Evolutionary conservation across 2,797 vertebrate genomes (phyloP).

Genomic region (Semotilus atromaculatus): DNA sequence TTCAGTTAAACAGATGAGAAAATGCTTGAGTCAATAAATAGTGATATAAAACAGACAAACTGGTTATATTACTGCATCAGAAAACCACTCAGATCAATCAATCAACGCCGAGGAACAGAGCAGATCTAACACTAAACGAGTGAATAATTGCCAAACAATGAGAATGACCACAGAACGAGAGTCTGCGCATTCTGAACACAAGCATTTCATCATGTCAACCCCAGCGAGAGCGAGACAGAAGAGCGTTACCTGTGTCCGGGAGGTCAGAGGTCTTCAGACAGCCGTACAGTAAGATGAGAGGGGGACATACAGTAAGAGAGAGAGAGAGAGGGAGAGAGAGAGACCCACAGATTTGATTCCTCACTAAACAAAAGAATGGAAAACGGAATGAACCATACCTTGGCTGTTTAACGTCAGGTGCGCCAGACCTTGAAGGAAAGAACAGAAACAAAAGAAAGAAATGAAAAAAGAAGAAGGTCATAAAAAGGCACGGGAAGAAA

Average conservation of each 20-base stretch:
- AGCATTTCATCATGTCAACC: slow-evolving; percentile 63
- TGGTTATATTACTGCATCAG: neutral
- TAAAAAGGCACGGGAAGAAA: slow-evolving; percentile 79
- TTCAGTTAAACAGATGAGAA: neutral
- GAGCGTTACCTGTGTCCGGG: slow-evolving; percentile 79
- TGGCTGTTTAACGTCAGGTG: slow-evolving; percentile 98
- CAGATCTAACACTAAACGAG: neutral
- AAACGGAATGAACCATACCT: slow-evolving; percentile 89
- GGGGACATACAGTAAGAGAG: slow-evolving; percentile 45
- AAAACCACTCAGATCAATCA: neutral
- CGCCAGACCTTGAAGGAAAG: slow-evolving; percentile 93
- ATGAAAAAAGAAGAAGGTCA: slow-evolving; percentile 72
- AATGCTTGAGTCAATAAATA: neutral
- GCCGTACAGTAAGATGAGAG: slow-evolving; percentile 67
- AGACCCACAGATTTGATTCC: slow-evolving; percentile 53
- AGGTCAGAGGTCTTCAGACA: slow-evolving; percentile 70
- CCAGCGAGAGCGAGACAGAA: slow-evolving; percentile 71
- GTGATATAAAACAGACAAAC: neutral
- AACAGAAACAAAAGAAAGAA: slow-evolving; percentile 87
- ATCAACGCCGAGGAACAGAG: neutral
- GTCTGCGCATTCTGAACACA: slow-evolving; percentile 82
- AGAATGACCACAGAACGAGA: slow-evolving; percentile 82
- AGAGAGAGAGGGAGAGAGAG: slow-evolving; percentile 36
- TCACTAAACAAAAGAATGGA: slow-evolving; percentile 59
- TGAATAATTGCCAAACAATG: slow-evolving; percentile 80